These are phyloP conservation scores for Popillia japonica DNA, from an alignment of 1,140 invertebrate genomes.

Conservation along the genomic window DNA sequence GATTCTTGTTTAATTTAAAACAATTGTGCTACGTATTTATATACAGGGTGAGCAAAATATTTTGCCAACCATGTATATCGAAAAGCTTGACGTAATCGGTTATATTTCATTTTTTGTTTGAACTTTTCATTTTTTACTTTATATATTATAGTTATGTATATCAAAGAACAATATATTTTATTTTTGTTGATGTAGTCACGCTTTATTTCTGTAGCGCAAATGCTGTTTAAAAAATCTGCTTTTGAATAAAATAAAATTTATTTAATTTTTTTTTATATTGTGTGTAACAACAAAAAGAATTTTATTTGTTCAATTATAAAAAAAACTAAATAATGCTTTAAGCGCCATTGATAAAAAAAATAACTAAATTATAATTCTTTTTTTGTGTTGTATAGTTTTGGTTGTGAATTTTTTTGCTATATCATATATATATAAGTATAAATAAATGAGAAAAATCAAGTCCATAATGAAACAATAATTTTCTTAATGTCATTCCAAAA, in stretches of 20 bases:
- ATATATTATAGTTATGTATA: conserved; percentile 2
- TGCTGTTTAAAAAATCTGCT: background rate
- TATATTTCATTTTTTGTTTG: conserved; percentile 1
- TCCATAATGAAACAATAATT: conserved; percentile 53
- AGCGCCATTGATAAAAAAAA: background rate
- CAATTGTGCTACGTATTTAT: no score
- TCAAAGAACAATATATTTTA: background rate
- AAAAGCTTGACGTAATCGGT: no score
- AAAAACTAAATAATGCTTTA: background rate
- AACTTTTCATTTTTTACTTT: background rate
- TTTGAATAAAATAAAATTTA: background rate
- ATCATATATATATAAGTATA: conserved; percentile 30
- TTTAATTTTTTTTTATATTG: background rate
- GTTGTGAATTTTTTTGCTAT: conserved; percentile 26
- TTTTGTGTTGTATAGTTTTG: conserved; percentile 27
- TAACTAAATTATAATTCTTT: background rate
- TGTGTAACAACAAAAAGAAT: background rate
- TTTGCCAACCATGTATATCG: no score
- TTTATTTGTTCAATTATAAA: background rate
- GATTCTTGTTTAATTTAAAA: no score
- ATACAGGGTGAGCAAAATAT: no score
- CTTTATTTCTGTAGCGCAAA: conserved; percentile 1
- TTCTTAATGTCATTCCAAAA: conserved; percentile 58
- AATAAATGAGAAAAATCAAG: conserved; percentile 38
- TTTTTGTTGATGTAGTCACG: conserved; percentile 9